Conservation (phyloP, 2,113 vertebrate genomes). For the Psittacula cyanocephala region DNA sequence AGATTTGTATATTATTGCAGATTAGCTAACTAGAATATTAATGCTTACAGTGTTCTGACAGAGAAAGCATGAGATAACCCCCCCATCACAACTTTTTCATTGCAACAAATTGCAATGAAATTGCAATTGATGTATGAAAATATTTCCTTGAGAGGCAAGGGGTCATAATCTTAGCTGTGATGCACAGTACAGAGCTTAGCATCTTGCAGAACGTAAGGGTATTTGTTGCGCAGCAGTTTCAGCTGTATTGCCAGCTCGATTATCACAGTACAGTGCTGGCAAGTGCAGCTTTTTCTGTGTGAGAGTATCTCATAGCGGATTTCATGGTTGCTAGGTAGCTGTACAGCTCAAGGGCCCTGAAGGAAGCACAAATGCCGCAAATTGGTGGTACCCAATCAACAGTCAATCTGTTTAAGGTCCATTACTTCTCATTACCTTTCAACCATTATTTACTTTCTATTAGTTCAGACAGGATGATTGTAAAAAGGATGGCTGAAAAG, state of each 20-base stretch:
- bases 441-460: constrained; percentile 55
- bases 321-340: constrained; percentile 85
- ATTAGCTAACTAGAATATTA: background rate
- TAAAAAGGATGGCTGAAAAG: constrained; percentile 35
- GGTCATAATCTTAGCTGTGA: background rate
- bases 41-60: background rate
- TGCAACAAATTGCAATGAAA: background rate
- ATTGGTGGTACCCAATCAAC: constrained; percentile 70
- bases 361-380: constrained; percentile 68
- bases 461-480: constrained; percentile 37
- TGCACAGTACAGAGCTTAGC: background rate
- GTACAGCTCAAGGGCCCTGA: constrained; percentile 62
- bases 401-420: constrained; percentile 60
- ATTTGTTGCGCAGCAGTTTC: constrained; percentile 31
- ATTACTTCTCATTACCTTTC: constrained; percentile 62
- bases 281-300: constrained; percentile 61
- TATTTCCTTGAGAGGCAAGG: background rate
- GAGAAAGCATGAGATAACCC: background rate
- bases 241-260: constrained; percentile 65
- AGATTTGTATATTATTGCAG: background rate
- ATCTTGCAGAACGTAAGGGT: background rate
- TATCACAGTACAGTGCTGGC: constrained; percentile 43
- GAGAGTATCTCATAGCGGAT: constrained; percentile 73
- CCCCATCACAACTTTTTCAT: background rate
- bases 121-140: background rate